phyloP scores from a whole-genome alignment of 2,888 invertebrate species.

The Bruchidius siliquastri region DNA sequence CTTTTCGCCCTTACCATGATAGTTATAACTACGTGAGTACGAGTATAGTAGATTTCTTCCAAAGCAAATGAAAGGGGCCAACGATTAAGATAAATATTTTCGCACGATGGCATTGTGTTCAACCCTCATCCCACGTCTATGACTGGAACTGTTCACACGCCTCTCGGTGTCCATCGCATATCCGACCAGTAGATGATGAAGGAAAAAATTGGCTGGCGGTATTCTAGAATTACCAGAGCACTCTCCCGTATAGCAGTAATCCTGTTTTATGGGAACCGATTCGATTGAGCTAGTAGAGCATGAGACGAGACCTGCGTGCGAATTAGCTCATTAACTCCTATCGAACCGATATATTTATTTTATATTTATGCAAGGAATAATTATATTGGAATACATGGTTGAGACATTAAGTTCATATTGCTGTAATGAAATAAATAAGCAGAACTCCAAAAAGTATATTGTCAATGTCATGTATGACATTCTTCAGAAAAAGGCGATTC shows the following conservation, averaged over 20 bases:
- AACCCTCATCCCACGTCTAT: constrained; percentile 13
- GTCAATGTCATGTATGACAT: too few relatives aligned
- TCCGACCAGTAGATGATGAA: constrained; percentile 14
- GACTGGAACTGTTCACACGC: constrained; percentile 21
- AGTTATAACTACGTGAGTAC: too few relatives aligned
- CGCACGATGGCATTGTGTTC: not conserved
- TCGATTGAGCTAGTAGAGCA: not conserved
- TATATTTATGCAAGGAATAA: not conserved
- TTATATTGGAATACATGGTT: not conserved
- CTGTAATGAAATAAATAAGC: not conserved
- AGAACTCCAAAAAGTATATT: too few relatives aligned
- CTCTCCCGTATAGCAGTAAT: not conserved
- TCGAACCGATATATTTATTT: not conserved
- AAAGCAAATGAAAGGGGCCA: too few relatives aligned
- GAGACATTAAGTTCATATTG: not conserved
- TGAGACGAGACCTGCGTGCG: not conserved
- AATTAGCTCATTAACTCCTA: not conserved
- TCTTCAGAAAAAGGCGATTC: too few relatives aligned
- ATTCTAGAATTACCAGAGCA: constrained; percentile 9
- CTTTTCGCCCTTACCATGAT: too few relatives aligned
- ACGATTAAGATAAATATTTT: too few relatives aligned
- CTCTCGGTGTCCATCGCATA: constrained; percentile 15
- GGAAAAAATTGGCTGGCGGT: constrained; percentile 7
- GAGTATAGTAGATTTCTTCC: too few relatives aligned
- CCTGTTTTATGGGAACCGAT: not conserved